A percentile compares a stretch with the other conserved stretches of the same genome.
Evolutionary conservation across 2,888 invertebrate species (phyloP).

Genomic region (Macaria liturata): DNA sequence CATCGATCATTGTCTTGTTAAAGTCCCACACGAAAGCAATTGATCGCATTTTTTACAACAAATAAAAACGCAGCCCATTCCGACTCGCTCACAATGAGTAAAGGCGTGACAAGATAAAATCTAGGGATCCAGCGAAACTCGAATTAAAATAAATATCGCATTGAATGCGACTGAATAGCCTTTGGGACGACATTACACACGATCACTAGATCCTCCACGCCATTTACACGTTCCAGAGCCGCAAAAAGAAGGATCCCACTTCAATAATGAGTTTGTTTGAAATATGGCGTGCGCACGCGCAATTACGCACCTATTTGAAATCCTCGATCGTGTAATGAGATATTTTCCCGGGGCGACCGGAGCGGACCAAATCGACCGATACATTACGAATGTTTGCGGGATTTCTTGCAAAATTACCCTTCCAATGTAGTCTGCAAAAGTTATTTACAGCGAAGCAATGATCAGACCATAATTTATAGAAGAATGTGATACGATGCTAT

Average conservation of each 20-base stretch:
- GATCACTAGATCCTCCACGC: slow-evolving; percentile 64
- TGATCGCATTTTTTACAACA: slow-evolving; percentile 59
- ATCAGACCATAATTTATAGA: slow-evolving; percentile 50
- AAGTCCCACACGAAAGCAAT: slow-evolving; percentile 59
- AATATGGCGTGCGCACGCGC: slow-evolving; percentile 56
- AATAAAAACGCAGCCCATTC: slow-evolving; percentile 55
- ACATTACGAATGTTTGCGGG: slow-evolving; percentile 46
- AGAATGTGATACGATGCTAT: slow-evolving; percentile 40
- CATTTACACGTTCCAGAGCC: slow-evolving; percentile 55
- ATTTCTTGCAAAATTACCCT: slow-evolving; percentile 55
- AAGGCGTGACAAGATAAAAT: slow-evolving; percentile 79
- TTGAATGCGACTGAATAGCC: slow-evolving; percentile 74
- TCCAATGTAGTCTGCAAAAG: slow-evolving; percentile 46
- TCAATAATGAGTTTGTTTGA: slow-evolving; percentile 61
- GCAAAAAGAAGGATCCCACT: slow-evolving; percentile 44
- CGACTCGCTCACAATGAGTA: slow-evolving; percentile 65
- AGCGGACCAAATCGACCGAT: slow-evolving; percentile 58
- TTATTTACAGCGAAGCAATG: slow-evolving; percentile 52
- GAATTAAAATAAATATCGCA: slow-evolving; percentile 75
- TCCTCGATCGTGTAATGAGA: slow-evolving; percentile 58
- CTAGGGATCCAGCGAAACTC: slow-evolving; percentile 65
- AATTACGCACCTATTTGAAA: slow-evolving; percentile 68
- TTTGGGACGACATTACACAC: slow-evolving; percentile 71
- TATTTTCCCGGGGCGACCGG: slow-evolving; percentile 58
- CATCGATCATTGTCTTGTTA: slow-evolving; percentile 58